These are phyloP conservation scores for Melanostigma gelatinosum DNA, from an alignment of 2,113 vertebrate genomes.

Conservation along the genomic window DNA sequence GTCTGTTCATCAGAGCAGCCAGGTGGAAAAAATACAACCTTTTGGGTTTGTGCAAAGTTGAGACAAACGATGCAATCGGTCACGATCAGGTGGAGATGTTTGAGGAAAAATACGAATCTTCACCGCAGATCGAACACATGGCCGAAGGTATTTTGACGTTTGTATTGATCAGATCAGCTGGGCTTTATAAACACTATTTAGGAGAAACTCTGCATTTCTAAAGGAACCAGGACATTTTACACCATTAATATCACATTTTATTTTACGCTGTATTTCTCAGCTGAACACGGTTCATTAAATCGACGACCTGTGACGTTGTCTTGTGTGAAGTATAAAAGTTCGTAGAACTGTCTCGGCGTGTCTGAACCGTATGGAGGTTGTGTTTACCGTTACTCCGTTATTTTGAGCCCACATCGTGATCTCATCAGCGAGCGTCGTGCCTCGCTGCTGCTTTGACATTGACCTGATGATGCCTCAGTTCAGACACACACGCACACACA, in stretches of 20 bases:
- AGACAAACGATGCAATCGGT: neutral
- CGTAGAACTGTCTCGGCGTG: neutral
- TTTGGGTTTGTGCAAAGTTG: neutral
- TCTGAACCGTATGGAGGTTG: neutral
- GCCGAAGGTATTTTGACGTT: neutral
- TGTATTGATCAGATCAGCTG: neutral
- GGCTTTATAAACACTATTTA: neutral
- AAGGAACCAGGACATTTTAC: neutral
- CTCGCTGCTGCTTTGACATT: slow-evolving; percentile 13
- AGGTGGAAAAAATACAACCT: neutral
- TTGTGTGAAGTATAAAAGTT: neutral
- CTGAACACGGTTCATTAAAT: neutral
- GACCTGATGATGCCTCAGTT: slow-evolving; percentile 21
- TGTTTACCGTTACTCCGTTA: neutral
- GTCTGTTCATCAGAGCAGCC: neutral
- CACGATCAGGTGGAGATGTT: too few relatives aligned
- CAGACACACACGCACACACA: neutral
- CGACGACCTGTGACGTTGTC: neutral
- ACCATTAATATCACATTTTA: too few relatives aligned
- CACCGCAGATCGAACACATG: too few relatives aligned
- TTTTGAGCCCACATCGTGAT: neutral
- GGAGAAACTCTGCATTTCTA: neutral
- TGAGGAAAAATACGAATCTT: too few relatives aligned
- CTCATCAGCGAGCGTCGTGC: neutral
- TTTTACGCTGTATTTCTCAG: neutral